Evolutionary conservation across 2,113 vertebrate genomes (phyloP), one percentile per base, ranked within the genome.

Genomic region (Petrocephalus microphthalmus): DNA sequence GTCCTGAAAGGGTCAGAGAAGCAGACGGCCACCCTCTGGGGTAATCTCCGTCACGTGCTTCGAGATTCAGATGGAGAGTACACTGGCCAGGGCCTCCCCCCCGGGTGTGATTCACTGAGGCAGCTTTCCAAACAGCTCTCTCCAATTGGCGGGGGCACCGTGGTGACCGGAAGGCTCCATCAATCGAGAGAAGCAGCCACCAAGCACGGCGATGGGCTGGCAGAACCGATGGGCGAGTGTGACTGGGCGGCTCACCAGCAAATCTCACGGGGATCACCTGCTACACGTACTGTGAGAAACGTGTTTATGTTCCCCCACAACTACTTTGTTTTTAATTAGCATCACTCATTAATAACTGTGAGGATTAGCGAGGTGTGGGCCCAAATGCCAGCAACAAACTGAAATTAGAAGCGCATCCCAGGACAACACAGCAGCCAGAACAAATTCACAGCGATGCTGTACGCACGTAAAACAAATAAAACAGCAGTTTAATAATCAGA

Each of bases 301-400:
- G 3, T 25, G 45, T 60, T 67, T 10, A 17, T 7, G 64, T 49
- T 71, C 37, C 51, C 64, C 47, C 45, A 5, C 22, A 0, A 8
- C 49, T 64, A 6, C 60, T 51, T 87, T 78, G 87, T 53, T 37
- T 81, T 33, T 87, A 22, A 88, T 88, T 20, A 84, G 78, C 13
- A 47, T 7, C 7, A 2, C 45, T 88, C 54, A 57, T 45, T 47
- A 82, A 74, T 37, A 17, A 10, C 49, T 6, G 52, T 8, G 64
- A 29, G 47, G 15, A n/a, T 45, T 10, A 64, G 33, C 10, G 45
- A 33, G 33, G 51, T 7, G n/a, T 7, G 25, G 47, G 2, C 5
- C 47, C 25, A 17, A 13, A 11, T 7, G 60, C 19, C 33, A 64
- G 11, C 7, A 19, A 33, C 81, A 83, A 45, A 49, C 19, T 22